phyloP scores from a whole-genome alignment of 2,113 vertebrate genomes.

The Lepisosteus osseus region DNA sequence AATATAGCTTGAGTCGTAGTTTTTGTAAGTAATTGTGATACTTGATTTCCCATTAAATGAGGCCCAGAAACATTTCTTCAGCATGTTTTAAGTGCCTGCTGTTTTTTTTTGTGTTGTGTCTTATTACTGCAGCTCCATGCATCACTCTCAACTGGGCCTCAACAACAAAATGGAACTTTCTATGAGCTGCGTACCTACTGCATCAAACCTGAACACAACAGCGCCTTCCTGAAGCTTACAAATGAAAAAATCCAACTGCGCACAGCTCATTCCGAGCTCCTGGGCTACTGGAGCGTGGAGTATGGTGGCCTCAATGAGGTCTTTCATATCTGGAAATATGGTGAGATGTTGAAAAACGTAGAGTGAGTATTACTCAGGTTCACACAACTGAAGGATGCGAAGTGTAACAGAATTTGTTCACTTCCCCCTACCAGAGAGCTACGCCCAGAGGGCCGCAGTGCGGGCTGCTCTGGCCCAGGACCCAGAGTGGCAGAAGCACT shows the following conservation, averaged over 20 bases:
- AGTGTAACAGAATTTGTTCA: background rate
- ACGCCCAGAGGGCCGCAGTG: conserved; percentile 74
- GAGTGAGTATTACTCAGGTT: no score
- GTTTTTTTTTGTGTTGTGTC: background rate
- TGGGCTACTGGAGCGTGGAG: conserved; percentile 84
- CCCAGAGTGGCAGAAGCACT: conserved; percentile 76
- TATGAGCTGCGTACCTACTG: conserved; percentile 88
- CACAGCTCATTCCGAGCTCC: conserved; percentile 77
- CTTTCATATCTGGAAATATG: conserved; percentile 89
- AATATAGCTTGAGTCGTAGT: no score
- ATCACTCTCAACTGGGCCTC: conserved; percentile 64
- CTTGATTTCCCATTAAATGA: no score
- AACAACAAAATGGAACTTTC: conserved; percentile 65
- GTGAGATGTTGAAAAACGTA: conserved; percentile 45
- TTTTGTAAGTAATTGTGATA: no score
- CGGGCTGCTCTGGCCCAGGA: conserved; percentile 72
- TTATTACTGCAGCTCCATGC: conserved; percentile 32
- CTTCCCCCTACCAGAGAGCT: conserved; percentile 68
- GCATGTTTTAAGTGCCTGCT: no score
- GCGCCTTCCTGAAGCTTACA: conserved; percentile 74
- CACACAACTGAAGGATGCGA: background rate
- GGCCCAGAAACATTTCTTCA: no score
- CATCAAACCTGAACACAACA: conserved; percentile 74
- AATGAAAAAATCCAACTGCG: conserved; percentile 76
- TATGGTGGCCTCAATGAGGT: conserved; percentile 84